phyloP scores from a whole-genome alignment of 2,888 invertebrate species.

The Diachrysia chrysitis region DNA sequence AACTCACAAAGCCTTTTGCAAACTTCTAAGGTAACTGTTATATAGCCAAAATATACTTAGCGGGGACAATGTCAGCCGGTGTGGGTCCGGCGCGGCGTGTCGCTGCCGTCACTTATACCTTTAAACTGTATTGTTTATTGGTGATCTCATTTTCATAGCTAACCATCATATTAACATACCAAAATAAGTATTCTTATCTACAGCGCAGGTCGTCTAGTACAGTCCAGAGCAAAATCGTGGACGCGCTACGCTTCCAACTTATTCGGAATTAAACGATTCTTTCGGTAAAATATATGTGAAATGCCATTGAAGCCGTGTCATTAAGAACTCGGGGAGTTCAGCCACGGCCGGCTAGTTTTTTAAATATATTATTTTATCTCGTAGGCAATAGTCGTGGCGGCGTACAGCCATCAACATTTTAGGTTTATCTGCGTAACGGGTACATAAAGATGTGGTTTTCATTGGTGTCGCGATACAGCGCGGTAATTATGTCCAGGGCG shows the following conservation, averaged over 20 bases:
- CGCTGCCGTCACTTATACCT: background rate
- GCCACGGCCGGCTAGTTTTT: constrained; percentile 41
- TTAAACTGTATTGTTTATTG: constrained; percentile 17
- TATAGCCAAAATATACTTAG: constrained; percentile 27
- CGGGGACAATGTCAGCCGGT: constrained; percentile 14
- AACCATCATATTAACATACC: constrained; percentile 7
- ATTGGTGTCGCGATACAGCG: constrained; percentile 75
- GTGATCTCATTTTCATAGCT: constrained; percentile 24
- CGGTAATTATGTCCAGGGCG: constrained; percentile 72
- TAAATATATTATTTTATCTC: constrained; percentile 65
- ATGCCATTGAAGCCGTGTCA: constrained; percentile 36
- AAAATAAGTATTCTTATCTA: background rate
- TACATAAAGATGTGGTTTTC: constrained; percentile 80
- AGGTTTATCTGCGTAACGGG: constrained; percentile 77
- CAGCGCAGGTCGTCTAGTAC: background rate
- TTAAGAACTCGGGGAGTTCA: constrained; percentile 34
- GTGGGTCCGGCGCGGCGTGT: constrained; percentile 5
- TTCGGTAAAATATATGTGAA: constrained; percentile 48
- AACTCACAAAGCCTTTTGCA: constrained; percentile 23
- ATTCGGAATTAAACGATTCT: constrained; percentile 23
- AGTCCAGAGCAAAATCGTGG: constrained; percentile 17
- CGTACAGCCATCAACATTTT: constrained; percentile 73
- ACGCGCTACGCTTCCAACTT: constrained; percentile 15
- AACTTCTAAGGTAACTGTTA: constrained; percentile 14
- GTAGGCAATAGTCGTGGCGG: constrained; percentile 65